Base-by-base conservation (phyloP, 2,888 invertebrate species). In the Caenorhabditis becei region DNA sequence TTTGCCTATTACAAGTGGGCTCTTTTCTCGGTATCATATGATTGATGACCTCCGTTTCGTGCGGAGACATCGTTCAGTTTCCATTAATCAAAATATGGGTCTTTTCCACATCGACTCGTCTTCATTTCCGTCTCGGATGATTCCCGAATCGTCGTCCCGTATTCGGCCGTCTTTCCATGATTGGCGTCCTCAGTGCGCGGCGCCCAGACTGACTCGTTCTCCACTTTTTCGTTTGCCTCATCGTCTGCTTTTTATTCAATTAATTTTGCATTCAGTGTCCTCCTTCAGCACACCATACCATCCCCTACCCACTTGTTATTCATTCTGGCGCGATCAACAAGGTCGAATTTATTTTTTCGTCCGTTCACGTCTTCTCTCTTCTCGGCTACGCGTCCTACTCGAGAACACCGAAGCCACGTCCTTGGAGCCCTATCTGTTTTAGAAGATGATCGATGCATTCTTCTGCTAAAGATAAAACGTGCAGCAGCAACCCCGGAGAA, bases 241-340 rank as follows among this genome's bases (percentile, higher is more conserved):
- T 66, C 66, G 18, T 75, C 61, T 70, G 69, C 67, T 70, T 77
- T 70, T 77, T 77, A 69, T 77, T 69, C 69, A 77, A 63, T 69
- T 69, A 70, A 69, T 65, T 69, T 59, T 69, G 62, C 63, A 70
- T 77, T 77, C 63, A 51, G 63, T 63, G 35, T 28, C 61, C 66
- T 44, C 53, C 51, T 54, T 58, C 71, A 71, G 58, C 51, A 58
- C 62, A 70, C 63, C 41, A 51, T 69, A 62, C 69, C 63, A 10
- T 67, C 67, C 37, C n/a, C 26, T 56, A 70, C 63, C 70, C 71
- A 61, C 66, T 62, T 79, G 66, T 71, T 62, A 72, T 66, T 79
- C 66, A 61, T 72, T 72, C 44, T 24, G 41, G 59, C 59, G 44
- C 75, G 53, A 61, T 66, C 66, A 66, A 66, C 75, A 75, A 75